Conservation (phyloP, 1,140 invertebrate species). For the Lamellibrachia luymesi region DNA sequence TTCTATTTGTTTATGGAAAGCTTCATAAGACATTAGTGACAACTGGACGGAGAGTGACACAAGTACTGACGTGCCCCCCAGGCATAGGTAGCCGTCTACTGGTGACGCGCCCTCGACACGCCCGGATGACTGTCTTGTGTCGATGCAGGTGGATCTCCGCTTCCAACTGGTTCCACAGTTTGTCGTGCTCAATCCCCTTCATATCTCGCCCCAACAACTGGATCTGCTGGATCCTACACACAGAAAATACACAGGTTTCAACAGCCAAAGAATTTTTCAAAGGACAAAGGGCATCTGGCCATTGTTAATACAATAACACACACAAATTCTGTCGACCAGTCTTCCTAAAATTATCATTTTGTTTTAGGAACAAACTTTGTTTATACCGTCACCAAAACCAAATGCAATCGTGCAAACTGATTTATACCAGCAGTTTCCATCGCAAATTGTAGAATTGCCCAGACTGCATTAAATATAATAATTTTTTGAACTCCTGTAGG, state of each 20-base stretch:
- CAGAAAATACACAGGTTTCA: background rate
- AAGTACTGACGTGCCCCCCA: constrained; percentile 54
- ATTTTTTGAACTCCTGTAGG: no score
- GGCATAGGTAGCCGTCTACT: constrained; percentile 56
- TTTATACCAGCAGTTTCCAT: no score
- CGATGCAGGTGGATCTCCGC: constrained; percentile 82
- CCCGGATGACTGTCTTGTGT: constrained; percentile 75
- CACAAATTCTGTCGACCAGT: no score
- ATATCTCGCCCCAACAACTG: constrained; percentile 74
- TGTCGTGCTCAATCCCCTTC: constrained; percentile 76
- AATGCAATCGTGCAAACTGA: no score
- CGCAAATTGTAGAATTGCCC: no score
- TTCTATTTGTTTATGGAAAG: background rate
- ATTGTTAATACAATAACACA: no score
- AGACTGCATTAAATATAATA: no score
- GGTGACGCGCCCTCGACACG: constrained; percentile 55
- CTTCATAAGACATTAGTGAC: background rate
- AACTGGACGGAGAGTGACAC: background rate
- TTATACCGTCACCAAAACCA: no score
- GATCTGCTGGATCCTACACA: constrained; percentile 75
- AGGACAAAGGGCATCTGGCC: no score
- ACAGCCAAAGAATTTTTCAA: no score
- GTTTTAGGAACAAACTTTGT: no score
- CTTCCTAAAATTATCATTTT: no score
- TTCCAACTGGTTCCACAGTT: constrained; percentile 81